A percentile compares a stretch with the other conserved stretches of the same genome.
Evolutionary conservation across 1,140 invertebrate species (phyloP).

Genomic region (Nebria ingens): DNA sequence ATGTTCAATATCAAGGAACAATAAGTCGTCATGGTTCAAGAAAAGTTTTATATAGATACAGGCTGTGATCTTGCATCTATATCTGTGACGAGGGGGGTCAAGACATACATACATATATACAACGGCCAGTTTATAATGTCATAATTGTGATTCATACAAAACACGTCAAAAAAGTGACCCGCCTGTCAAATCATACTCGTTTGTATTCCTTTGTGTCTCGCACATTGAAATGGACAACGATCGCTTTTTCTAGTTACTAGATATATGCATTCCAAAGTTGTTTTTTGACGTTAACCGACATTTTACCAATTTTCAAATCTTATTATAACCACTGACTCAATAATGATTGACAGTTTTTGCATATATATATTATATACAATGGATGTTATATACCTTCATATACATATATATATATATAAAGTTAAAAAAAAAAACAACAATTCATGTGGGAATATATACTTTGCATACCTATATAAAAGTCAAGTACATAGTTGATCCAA

Average conservation of each 20-base stretch:
- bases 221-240: neutral
- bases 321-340: too few species aligned
- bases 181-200: slow-evolving; percentile 17
- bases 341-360: too few species aligned
- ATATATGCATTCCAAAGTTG: too few species aligned
- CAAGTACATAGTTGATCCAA: too few species aligned
- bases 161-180: slow-evolving; percentile 24
- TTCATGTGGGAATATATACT: too few species aligned
- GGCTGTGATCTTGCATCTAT: neutral
- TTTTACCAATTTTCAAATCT: too few species aligned
- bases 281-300: too few species aligned
- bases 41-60: neutral
- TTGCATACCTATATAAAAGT: too few species aligned
- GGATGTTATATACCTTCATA: neutral
- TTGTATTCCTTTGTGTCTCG: neutral
- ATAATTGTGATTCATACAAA: slow-evolving; percentile 27
- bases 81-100: neutral
- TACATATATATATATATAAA: slow-evolving; percentile 1
- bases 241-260: too few species aligned
- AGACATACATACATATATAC: slow-evolving; percentile 12
- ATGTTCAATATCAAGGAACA: neutral
- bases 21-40: neutral
- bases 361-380: too few species aligned
- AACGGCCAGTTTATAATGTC: slow-evolving; percentile 13
- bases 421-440: too few species aligned